Conservation (phyloP, 2,113 vertebrate species). For the human region GRCh38 chrX:137152501-137153000, state of each 20-base stretch:
- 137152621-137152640: background rate
- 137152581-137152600: background rate
- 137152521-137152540: background rate
- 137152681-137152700: background rate
- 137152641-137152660: background rate
- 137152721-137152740: background rate
- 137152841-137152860: background rate
- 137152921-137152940: background rate
- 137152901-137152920: constrained; percentile 23
- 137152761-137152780: background rate
- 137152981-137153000: background rate
- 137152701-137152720: background rate
- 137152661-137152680: background rate
- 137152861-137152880: background rate
- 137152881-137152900: background rate
- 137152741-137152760: background rate
- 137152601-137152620: background rate
- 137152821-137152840: constrained; percentile 21
- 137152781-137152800: background rate
- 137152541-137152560: background rate
- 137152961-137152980: background rate
- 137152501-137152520: background rate
- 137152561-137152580: background rate
- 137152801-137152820: background rate
- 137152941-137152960: constrained; percentile 13